Evolutionary conservation across 2,113 vertebrate species (phyloP), one percentile per base, ranked within the genome.

Genomic region (Chlorodrepanis virens): DNA sequence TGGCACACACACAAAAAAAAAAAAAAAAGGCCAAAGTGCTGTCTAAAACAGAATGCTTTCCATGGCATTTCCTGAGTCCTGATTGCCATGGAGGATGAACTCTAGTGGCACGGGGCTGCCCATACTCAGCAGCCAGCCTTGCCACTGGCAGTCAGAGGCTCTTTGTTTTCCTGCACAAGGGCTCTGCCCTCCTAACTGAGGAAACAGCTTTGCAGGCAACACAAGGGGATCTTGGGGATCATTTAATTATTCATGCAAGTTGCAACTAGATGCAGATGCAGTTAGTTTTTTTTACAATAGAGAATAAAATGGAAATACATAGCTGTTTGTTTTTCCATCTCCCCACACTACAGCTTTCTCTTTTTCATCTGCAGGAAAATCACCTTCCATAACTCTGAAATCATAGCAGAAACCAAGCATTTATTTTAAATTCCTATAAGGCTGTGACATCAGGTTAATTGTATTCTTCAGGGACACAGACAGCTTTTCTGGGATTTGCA

Each of bases 241-340:
- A 76, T 86, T 96, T 91, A 96, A 96, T 95, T 96, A 96, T 93
- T 96, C 76, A 96, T 92, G 70, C 86, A 93, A 89, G 76, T 89
- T 96, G 93, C 86, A 94, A 92, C 83, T 76, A 89, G 61, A 93
- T 84, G 85, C 93, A 95, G 92, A 94, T 75, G 77, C 80, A 95
- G 79, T 17, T 63, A 90, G 39, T 64, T 86, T 78, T 78, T 87
- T 64, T 83, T 60, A 92, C 60, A 92, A 90, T 29, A 68, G n/a
- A 87, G 69, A 83, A 89, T 57, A 92, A 94, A 80, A 92, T 44
- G 44, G 75, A 88, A 81, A 86, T 78, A 86, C 25, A 92, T 52
- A 95, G 47, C 72, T 93, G 56, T 80, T 86, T 89, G 49, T 90
- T 92, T 37, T 93, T 83, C 72, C 21, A 16, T 69, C 28, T 89